These are phyloP conservation scores for Rhabdomys pumilio DNA, from an alignment of 2,797 vertebrate genomes.

Conservation along the genomic window DNA sequence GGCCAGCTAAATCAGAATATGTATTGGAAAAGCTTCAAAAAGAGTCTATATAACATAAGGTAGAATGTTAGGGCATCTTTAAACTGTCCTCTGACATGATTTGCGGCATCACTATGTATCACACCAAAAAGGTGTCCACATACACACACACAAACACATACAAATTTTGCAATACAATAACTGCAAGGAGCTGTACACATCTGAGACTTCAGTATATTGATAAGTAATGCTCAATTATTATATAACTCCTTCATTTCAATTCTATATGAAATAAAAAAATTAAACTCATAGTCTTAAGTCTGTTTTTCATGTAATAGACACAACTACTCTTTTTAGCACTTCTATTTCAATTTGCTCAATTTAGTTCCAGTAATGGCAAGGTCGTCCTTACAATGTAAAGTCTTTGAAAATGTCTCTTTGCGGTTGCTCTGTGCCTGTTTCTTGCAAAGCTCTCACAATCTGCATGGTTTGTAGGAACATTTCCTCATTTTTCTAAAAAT, in stretches of 20 bases:
- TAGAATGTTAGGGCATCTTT: not conserved
- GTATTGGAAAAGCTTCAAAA: not conserved
- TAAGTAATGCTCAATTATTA: not conserved
- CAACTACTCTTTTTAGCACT: not conserved
- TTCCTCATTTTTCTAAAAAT: not conserved
- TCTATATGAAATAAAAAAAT: not conserved
- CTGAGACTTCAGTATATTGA: no score
- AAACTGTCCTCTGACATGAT: not conserved
- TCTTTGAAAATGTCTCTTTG: not conserved
- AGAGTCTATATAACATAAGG: not conserved
- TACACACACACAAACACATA: no score
- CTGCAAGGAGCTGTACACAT: not conserved
- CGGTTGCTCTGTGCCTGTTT: not conserved
- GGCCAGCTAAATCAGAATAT: not conserved
- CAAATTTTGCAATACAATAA: not conserved
- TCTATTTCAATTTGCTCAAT: not conserved
- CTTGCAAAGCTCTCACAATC: not conserved
- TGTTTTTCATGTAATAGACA: not conserved
- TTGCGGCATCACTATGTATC: no score
- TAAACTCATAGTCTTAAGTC: not conserved
- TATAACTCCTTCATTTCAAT: conserved; percentile 4
- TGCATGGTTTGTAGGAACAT: not conserved
- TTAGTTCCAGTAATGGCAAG: not conserved
- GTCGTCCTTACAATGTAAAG: not conserved
- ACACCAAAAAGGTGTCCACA: not conserved